Conservation (phyloP, 2,888 invertebrate species). For the Zaprionus lineosus region DNA sequence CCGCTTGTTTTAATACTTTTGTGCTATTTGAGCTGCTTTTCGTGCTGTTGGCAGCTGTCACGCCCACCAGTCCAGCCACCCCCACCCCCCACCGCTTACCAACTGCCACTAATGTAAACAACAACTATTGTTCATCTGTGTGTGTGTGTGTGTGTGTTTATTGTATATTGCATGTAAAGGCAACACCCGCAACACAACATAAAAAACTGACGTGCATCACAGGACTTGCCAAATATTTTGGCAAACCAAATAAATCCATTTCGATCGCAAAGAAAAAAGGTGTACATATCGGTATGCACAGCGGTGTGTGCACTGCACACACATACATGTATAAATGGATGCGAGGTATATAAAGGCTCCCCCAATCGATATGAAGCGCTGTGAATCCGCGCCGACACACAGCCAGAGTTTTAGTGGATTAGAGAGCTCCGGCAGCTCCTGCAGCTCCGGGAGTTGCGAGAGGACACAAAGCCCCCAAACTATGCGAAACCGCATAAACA, state of each 20-base stretch:
- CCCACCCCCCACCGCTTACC: conserved; percentile 10
- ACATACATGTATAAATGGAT: conserved; percentile 8
- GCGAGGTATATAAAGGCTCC: background rate
- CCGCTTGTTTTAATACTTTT: conserved; percentile 44
- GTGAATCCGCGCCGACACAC: conserved; percentile 49
- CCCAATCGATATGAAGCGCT: conserved; percentile 45
- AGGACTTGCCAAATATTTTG: conserved; percentile 74
- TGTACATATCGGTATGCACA: no score
- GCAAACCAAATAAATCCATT: conserved; percentile 72
- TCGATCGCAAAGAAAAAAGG: conserved; percentile 42
- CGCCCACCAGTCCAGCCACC: conserved; percentile 19
- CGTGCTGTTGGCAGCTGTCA: conserved; percentile 34
- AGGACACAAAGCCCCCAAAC: conserved; percentile 18
- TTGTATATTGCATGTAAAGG: conserved; percentile 56
- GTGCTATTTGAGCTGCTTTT: conserved; percentile 46
- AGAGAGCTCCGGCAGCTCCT: conserved; percentile 29
- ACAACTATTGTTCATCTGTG: conserved; percentile 46
- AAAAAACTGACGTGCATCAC: conserved; percentile 60
- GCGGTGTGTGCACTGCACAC: no score
- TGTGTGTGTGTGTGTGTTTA: no score
- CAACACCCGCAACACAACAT: conserved; percentile 12
- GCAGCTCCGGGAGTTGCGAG: background rate
- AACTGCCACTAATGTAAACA: conserved; percentile 54
- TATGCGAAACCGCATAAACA: conserved; percentile 72
- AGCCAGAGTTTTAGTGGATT: conserved; percentile 68